Percentiles rank a stretch among this genome's conserved stretches.
phyloP scores from a whole-genome alignment of 2,888 invertebrate genomes.

The Aphidoletes aphidimyza region DNA sequence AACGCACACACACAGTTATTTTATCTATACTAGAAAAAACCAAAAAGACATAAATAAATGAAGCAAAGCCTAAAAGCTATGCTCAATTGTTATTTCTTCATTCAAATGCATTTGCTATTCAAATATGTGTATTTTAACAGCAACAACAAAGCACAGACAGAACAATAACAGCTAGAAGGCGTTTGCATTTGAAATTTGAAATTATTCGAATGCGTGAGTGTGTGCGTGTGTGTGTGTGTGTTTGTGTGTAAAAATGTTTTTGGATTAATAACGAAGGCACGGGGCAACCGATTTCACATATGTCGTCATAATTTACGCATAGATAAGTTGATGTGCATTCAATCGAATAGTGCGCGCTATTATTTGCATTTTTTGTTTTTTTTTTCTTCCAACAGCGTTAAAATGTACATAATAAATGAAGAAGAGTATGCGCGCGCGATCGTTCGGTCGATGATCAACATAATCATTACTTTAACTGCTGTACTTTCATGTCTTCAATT shows the following conservation, averaged over 20 bases:
- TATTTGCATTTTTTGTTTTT: conserved; percentile 39
- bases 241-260: background rate
- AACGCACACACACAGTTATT: background rate
- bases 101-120: conserved; percentile 14
- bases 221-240: background rate
- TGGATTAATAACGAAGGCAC: conserved; percentile 55
- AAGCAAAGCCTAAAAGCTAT: background rate
- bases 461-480: too few relatives aligned
- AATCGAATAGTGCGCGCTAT: conserved; percentile 32
- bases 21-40: background rate
- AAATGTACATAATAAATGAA: conserved; percentile 48
- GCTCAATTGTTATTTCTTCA: background rate
- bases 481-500: too few relatives aligned
- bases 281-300: conserved; percentile 56
- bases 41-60: background rate
- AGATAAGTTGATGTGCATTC: conserved; percentile 44
- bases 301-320: conserved; percentile 55
- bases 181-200: conserved; percentile 44
- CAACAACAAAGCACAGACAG: background rate
- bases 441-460: conserved; percentile 14
- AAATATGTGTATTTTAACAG: background rate
- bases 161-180: background rate
- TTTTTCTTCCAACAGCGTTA: too few relatives aligned
- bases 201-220: too few relatives aligned
- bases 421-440: background rate